Conservation (phyloP, 2,888 invertebrate species). For the Dicroscelio sp. region DNA sequence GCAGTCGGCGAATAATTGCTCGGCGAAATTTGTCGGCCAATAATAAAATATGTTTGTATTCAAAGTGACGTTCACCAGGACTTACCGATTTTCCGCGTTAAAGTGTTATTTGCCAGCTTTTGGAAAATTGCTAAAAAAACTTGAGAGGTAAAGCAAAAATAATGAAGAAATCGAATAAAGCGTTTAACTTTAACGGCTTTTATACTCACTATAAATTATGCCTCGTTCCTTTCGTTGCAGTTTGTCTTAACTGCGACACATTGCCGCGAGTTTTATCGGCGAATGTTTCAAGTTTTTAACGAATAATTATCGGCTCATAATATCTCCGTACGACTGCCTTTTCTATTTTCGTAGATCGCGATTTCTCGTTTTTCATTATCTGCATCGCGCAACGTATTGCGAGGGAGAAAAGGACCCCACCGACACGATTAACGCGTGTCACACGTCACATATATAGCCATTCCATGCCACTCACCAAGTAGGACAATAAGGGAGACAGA, state of each 20-base stretch:
- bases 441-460: conserved; percentile 89
- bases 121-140: too few species aligned
- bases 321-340: conserved; percentile 55
- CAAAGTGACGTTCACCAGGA: conserved; percentile 18
- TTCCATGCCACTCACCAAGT: conserved; percentile 89
- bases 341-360: conserved; percentile 76
- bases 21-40: conserved; percentile 68
- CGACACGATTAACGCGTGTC: conserved; percentile 90
- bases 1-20: conserved; percentile 42
- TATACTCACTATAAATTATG: too few species aligned
- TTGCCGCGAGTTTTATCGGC: conserved; percentile 46
- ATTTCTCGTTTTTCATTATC: conserved; percentile 80
- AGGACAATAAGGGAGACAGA: conserved; percentile 90
- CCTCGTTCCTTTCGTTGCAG: conserved; percentile 46
- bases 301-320: conserved; percentile 66
- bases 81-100: too few species aligned
- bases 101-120: conserved; percentile 44
- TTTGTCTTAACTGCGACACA: conserved; percentile 72
- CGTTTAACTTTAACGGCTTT: too few species aligned
- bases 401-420: conserved; percentile 86
- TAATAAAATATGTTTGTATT: neutral
- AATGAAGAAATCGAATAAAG: too few species aligned
- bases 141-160: too few species aligned
- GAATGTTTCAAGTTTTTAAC: conserved; percentile 64
- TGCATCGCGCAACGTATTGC: conserved; percentile 52